Percentiles rank a stretch among this genome's conserved stretches.
Conservation (phyloP, 1,140 invertebrate genomes). For the Globodera rostochiensis region DNA sequence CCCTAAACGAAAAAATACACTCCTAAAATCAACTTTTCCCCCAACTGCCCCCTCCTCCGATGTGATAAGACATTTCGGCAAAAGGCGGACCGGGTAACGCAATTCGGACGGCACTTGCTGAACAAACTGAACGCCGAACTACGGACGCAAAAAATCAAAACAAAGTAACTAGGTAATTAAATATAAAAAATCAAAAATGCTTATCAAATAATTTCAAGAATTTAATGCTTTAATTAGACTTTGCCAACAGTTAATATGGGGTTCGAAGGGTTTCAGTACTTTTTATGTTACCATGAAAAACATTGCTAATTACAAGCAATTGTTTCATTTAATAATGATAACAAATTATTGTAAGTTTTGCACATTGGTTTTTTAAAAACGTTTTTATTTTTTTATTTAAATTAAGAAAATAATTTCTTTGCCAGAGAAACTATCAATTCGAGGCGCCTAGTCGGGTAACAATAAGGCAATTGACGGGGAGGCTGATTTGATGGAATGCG, state of each 20-base stretch:
- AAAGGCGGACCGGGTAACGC: neutral
- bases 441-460: neutral
- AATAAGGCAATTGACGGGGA: neutral
- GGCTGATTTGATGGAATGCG: neutral
- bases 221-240: neutral
- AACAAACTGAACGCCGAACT: neutral
- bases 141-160: too few relatives aligned
- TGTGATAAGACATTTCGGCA: neutral
- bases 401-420: neutral
- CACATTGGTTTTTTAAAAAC: too few relatives aligned
- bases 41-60: too few relatives aligned
- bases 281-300: neutral
- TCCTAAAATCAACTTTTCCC: too few relatives aligned
- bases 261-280: neutral
- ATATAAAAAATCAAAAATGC: too few relatives aligned
- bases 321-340: neutral
- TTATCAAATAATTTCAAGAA: too few relatives aligned
- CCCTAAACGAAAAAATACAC: too few relatives aligned
- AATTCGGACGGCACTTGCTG: neutral
- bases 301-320: neutral
- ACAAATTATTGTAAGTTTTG: too few relatives aligned
- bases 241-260: neutral
- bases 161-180: too few relatives aligned
- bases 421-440: neutral
- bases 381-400: too few relatives aligned